These are phyloP conservation scores for Benitochromis conjunctus DNA, from an alignment of 2,113 vertebrate species.

Conservation along the genomic window DNA sequence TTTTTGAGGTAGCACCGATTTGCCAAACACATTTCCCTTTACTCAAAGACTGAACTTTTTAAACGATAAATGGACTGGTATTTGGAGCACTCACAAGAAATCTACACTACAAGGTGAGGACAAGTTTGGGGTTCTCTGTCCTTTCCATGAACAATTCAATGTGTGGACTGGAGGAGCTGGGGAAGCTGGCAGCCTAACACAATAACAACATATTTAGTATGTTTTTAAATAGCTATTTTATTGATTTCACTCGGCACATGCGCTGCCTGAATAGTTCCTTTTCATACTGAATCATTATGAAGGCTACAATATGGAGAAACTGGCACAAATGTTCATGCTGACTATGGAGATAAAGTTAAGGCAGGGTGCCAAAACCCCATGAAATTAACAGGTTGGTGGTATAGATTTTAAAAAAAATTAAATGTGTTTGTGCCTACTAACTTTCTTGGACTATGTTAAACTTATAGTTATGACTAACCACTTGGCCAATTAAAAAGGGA, in stretches of 20 bases:
- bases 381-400: not conserved
- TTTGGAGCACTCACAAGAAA: not conserved
- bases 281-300: not conserved
- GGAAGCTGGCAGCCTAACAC: not conserved
- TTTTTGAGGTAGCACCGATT: not conserved
- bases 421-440: not conserved
- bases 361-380: not conserved
- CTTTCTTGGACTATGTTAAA: not conserved
- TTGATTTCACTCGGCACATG: not conserved
- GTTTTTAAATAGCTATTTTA: not conserved
- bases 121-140: not conserved
- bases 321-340: too few relatives aligned
- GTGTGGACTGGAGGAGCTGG: not conserved
- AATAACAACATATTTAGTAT: not conserved
- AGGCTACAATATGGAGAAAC: not conserved
- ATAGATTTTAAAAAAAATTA: not conserved
- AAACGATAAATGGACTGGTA: not conserved
- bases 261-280: not conserved
- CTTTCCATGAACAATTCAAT: not conserved
- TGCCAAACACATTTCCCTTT: not conserved
- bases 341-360: not conserved
- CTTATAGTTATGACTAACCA: not conserved
- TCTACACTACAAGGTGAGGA: not conserved
- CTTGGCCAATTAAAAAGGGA: not conserved
- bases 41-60: not conserved